Evolutionary conservation across 2,888 invertebrate genomes (phyloP), one percentile per base, ranked within the genome.

Genomic region (Lysandra coridon): DNA sequence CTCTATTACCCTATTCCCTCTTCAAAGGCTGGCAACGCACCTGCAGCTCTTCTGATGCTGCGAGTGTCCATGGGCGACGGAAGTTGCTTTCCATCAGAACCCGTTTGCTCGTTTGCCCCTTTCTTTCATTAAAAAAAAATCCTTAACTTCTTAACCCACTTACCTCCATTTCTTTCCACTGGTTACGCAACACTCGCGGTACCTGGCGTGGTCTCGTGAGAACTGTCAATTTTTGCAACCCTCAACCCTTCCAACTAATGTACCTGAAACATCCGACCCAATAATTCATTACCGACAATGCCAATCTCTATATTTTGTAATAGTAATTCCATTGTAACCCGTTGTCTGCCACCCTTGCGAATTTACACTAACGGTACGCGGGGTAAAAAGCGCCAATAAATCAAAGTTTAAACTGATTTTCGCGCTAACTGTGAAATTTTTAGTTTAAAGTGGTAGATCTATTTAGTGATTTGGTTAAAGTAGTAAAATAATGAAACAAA

Each of bases 201-300:
- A 90, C 92, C 90, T 91, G 91, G 90, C 88, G 87, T 82, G 86
- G 91, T 92, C 91, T 86, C 93, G 91, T 94, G 94, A 92, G 94
- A 94, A 89, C 91, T 93, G 92, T 92, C 91, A 90, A 69, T 89
- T 88, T 84, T 91, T 90, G 88, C 87, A 93, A 92, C 94, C 94
- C 94, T 92, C 91, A 92, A 79, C 79, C 76, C 87, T 88, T 89
- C 88, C 87, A 91, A 88, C 87, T 89, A 94, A 93, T 93, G 93
- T 94, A 94, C 94, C 94, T 94, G 94, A 94, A 94, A 92, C 87
- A 88, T 90, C 89, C 93, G 88, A 94, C 91, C 94, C 93, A 94
- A 93, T 94, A 94, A 94, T 94, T 94, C 93, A 94, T 94, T 94
- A 94, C 85, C 83, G 91, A 94, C 94, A 94, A 94, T 90, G 85